These are phyloP conservation scores for Parauchenoglanis ngamensis DNA, from an alignment of 2,797 vertebrate genomes.

Conservation along the genomic window DNA sequence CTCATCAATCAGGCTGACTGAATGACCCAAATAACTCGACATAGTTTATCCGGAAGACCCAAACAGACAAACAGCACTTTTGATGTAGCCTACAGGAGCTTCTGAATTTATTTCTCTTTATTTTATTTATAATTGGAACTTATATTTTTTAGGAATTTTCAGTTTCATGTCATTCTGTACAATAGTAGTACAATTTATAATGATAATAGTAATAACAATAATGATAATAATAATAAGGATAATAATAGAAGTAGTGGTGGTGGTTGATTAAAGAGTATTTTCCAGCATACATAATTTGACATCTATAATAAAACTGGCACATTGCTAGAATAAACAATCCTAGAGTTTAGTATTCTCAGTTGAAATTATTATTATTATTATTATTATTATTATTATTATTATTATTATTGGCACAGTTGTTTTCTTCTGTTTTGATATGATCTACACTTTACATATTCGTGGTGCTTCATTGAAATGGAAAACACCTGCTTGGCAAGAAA, in stretches of 20 bases:
- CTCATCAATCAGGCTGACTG: not conserved
- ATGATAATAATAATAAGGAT: no score
- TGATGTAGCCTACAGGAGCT: not conserved
- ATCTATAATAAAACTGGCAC: not conserved
- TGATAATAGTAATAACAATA: not conserved
- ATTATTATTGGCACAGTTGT: not conserved
- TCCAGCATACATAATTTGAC: not conserved
- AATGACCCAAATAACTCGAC: not conserved
- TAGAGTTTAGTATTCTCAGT: not conserved
- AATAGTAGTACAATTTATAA: slow-evolving; percentile 9
- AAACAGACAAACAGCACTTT: slow-evolving; percentile 10
- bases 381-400: slow-evolving; percentile 3
- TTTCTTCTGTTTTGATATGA: not conserved
- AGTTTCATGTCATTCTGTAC: not conserved
- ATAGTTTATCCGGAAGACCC: slow-evolving; percentile 40
- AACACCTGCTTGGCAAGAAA: not conserved
- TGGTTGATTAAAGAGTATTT: not conserved
- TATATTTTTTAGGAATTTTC: not conserved
- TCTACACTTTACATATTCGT: not conserved
- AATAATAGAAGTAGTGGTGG: not conserved
- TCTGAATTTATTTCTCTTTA: not conserved
- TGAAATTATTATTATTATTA: slow-evolving; percentile 2
- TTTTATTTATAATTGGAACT: not conserved
- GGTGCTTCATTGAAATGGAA: not conserved
- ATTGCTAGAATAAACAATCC: not conserved